Percentiles rank a stretch among this genome's conserved stretches.
Conservation (phyloP, 2,113 vertebrate species). For the Chaetorhynchus papuensis region DNA sequence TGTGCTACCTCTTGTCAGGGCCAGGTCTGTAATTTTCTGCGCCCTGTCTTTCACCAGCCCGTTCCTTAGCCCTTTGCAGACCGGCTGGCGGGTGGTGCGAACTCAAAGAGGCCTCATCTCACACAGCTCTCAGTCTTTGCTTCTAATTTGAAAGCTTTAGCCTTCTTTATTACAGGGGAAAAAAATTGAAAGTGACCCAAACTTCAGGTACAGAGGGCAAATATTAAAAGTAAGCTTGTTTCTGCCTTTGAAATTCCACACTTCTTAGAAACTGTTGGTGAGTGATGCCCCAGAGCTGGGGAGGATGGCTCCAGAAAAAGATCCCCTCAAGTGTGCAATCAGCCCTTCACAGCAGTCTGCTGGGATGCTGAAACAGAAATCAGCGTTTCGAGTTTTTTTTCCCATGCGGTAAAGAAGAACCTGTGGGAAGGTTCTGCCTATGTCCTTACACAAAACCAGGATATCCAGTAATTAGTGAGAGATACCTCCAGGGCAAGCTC, state of each 20-base stretch:
- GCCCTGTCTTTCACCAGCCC: background rate
- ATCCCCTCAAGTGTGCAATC: constrained; percentile 41
- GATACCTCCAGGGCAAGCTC: constrained; percentile 38
- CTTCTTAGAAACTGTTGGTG: constrained; percentile 5
- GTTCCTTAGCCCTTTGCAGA: background rate
- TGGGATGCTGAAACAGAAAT: constrained; percentile 35
- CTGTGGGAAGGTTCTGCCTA: constrained; percentile 59
- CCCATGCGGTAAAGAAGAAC: constrained; percentile 30
- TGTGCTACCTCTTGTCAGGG: background rate
- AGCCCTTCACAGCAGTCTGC: constrained; percentile 22
- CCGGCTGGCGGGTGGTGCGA: rapidly evolving
- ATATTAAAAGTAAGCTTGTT: constrained; percentile 25
- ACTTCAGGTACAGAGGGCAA: constrained; percentile 36
- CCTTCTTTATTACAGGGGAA: background rate
- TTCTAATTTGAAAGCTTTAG: constrained; percentile 32
- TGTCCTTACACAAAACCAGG: constrained; percentile 61
- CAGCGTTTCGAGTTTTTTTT: constrained; percentile 5
- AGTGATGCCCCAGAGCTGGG: constrained; percentile 37
- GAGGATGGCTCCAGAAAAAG: constrained; percentile 41
- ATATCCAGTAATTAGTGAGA: constrained; percentile 59
- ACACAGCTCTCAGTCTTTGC: background rate
- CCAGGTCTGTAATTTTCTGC: constrained; percentile 3
- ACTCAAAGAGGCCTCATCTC: background rate
- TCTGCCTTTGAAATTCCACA: constrained; percentile 42
- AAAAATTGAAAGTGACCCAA: constrained; percentile 45